Conservation (phyloP, 2,113 vertebrate species). For the Lasiurus borealis region DNA sequence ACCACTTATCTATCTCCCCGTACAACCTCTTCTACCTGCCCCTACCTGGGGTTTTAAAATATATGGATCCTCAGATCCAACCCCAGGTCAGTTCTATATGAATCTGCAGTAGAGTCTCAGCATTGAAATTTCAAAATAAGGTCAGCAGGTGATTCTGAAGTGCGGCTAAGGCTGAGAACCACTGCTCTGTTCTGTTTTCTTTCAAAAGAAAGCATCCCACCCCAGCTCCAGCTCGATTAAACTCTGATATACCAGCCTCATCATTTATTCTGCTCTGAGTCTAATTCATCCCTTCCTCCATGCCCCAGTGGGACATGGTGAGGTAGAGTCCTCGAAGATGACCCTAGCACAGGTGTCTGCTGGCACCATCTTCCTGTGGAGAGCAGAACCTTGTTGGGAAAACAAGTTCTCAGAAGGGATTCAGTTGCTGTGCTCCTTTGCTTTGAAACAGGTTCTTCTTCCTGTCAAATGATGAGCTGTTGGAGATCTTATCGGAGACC, state of each 20-base stretch:
- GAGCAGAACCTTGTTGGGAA: neutral
- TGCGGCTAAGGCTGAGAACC: neutral
- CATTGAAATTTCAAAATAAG: neutral
- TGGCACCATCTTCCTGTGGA: no score
- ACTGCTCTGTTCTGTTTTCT: neutral
- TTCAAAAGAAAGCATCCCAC: neutral
- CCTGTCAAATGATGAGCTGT: slow-evolving; percentile 94
- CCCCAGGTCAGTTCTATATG: neutral
- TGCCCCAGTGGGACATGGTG: neutral
- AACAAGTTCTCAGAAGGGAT: neutral
- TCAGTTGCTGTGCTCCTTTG: slow-evolving; percentile 16
- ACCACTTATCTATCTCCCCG: neutral
- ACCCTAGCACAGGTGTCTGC: neutral
- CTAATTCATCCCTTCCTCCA: neutral
- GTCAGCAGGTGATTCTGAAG: neutral
- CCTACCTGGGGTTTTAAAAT: neutral
- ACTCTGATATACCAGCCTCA: neutral
- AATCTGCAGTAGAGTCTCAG: neutral
- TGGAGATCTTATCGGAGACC: slow-evolving; percentile 96
- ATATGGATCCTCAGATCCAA: neutral
- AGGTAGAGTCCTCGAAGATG: neutral
- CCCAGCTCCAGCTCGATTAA: neutral
- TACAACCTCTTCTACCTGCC: neutral
- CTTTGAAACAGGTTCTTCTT: slow-evolving; percentile 93
- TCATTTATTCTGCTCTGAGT: neutral